Evolutionary conservation across 2,888 invertebrate genomes (phyloP), one percentile per base, ranked within the genome.

Genomic region (Zeuzera pyrina): DNA sequence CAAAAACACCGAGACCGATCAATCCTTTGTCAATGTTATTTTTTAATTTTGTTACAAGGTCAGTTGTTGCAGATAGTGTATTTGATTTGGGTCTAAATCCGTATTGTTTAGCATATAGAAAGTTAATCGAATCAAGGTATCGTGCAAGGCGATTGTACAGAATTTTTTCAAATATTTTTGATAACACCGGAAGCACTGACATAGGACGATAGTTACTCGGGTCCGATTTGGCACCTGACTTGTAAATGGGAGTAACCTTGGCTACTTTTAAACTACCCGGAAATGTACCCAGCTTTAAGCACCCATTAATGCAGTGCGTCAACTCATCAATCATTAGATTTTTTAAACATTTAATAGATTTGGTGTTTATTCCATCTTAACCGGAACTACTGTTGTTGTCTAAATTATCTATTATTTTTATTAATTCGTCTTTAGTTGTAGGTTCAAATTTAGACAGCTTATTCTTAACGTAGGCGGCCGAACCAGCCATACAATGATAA

Each of bases 11-110:
- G 6, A 36, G 11, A n/a, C 8, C 29, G 3, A 36, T 30, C 2
- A 30, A 30, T 12, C 28, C 33, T 10, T 12, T 21, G 11, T 36
- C 36, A 11, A 36, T 33, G 15, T 25, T 33, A 10, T n/a, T 21
- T 10, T 30, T 33, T 13, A 36, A 12, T 13, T 32, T 29, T 11
- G 32, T 36, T 11, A 33, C 16, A 7, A 36, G 5, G 11, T 30
- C 36, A 8, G 30, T 13, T 12, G 30, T 27, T 8, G 36, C 33
- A 8, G 33, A 22, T 3, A 33, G 15, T 4, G 33, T 36, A 13
- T 33, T 36, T 2, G 30, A 25, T 13, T 30, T 29, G n/a, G 36
- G 16, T 10, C 33, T 11, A 10, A 36, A 36, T 2, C 30, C 30
- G 24, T 30, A 36, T 12, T 33, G 36, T 7, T 26, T 26, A 1